Evolutionary conservation across 2,888 invertebrate species (phyloP).

Genomic region (Nemapogon koenigi): DNA sequence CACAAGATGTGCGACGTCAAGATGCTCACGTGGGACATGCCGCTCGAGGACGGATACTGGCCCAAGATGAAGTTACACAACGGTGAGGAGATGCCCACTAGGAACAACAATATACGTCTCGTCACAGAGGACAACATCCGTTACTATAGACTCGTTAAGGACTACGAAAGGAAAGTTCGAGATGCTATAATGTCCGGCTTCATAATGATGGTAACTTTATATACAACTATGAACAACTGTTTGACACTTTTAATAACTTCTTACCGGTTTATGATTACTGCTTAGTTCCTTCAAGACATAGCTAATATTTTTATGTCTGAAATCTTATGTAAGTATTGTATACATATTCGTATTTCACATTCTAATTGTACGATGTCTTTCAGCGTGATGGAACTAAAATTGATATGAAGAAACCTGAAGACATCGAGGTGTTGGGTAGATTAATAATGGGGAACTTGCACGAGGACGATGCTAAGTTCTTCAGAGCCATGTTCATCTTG

Average conservation of each 20-base stretch:
- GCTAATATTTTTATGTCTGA: too few relatives aligned
- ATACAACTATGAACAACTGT: neutral
- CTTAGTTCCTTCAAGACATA: too few relatives aligned
- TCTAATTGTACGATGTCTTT: conserved; percentile 14
- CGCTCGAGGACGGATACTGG: conserved; percentile 59
- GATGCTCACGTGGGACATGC: conserved; percentile 46
- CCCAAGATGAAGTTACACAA: conserved; percentile 64
- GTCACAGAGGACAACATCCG: conserved; percentile 19
- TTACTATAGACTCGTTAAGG: conserved; percentile 27
- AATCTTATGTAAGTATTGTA: too few relatives aligned
- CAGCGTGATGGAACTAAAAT: conserved; percentile 65
- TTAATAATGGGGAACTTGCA: conserved; percentile 70
- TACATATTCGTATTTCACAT: too few relatives aligned
- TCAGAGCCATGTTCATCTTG: conserved; percentile 31
- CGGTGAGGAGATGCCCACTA: conserved; percentile 63
- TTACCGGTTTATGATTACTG: too few relatives aligned
- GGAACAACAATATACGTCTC: conserved; percentile 40
- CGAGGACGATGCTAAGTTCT: conserved; percentile 64
- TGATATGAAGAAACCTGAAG: conserved; percentile 69
- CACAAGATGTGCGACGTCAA: conserved; percentile 57
- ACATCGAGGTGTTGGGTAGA: conserved; percentile 71
- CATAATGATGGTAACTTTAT: conserved; percentile 38
- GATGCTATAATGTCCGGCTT: conserved; percentile 48
- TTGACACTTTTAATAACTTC: neutral
- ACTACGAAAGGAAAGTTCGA: conserved; percentile 57